Base-by-base conservation (phyloP, 2,113 vertebrate species). In the Protobothrops mucrosquamatus region DNA sequence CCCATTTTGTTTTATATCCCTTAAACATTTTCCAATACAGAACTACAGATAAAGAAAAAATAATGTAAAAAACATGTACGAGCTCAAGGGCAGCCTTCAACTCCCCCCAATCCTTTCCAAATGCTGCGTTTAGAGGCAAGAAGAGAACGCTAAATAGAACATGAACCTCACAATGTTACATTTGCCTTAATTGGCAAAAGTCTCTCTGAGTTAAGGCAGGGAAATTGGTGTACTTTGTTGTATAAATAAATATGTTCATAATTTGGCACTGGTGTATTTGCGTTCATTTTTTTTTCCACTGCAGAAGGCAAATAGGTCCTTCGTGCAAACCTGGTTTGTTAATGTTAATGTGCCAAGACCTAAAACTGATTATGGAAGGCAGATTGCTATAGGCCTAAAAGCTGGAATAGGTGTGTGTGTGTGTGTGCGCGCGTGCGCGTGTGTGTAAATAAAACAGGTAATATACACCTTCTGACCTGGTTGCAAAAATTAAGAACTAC, bases 21-120 rank as follows among this genome's bases (percentile, higher is more conserved):
- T 93, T 94, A 61, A 92, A 0, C 91, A 94, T 57, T 87, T 14
- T 89, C 29, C 86, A 92, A 48, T 52, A 54, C 1, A 87, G 46
- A 5, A 87, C 1, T 94, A 85, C 55, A 95, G 48, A 85, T 87
- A 95, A 92, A 94, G 85, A 86, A 94, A n/a, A 96, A 96, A 94
- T 88, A 96, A 92, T 92, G 90, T 51, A 94, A 91, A 91, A 93
- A 96, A 91, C 1, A 89, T 90, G 59, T 92, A 94, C 87, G 91
- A 92, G 88, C 89, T 95, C 46, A 91, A 92, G 88, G 64, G 85
- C 81, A 94, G 87, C 89, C 55, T 64, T 54, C n/a, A 39, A 51
- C 59, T 43, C 23, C 18, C 86, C 57, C 87, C 92, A 81, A 88
- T 85, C 22, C 89, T 88, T 91, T 93, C 34, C 18, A 34, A 92